Conservation (phyloP, 1,140 invertebrate species). For the Anoplophora glabripennis region DNA sequence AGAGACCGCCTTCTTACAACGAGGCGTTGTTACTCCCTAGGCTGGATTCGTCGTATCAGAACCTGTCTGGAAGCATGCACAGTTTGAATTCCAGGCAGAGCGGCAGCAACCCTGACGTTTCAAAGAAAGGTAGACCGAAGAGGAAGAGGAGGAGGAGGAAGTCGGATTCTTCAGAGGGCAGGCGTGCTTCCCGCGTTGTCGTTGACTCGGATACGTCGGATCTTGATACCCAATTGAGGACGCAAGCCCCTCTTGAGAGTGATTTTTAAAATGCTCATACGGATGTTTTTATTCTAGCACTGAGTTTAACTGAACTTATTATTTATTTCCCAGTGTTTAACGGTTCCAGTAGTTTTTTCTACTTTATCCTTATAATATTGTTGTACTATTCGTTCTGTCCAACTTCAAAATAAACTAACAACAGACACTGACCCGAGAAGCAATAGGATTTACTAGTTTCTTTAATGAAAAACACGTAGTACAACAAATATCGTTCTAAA, state of each 20-base stretch:
- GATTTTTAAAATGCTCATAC: constrained; percentile 31
- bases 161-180: constrained; percentile 28
- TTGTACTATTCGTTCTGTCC: no score
- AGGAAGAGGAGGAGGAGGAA: constrained; percentile 45
- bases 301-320: no score
- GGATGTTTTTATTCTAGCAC: no score
- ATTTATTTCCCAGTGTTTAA: no score
- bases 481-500: no score
- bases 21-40: constrained; percentile 70
- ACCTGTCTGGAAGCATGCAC: constrained; percentile 53
- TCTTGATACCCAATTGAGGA: background rate
- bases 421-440: no score
- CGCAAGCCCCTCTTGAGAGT: constrained; percentile 32
- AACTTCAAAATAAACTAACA: no score
- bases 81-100: constrained; percentile 45
- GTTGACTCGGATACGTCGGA: constrained; percentile 22
- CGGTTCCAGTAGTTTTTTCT: no score
- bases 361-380: no score
- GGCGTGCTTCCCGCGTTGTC: constrained; percentile 27
- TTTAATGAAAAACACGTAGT: no score
- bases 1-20: constrained; percentile 67
- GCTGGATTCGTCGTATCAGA: constrained; percentile 57
- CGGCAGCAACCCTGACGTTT: constrained; percentile 47
- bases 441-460: no score
- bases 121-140: constrained; percentile 46